Conservation (phyloP, 2,113 vertebrate genomes). For the Actinemys pallida region DNA sequence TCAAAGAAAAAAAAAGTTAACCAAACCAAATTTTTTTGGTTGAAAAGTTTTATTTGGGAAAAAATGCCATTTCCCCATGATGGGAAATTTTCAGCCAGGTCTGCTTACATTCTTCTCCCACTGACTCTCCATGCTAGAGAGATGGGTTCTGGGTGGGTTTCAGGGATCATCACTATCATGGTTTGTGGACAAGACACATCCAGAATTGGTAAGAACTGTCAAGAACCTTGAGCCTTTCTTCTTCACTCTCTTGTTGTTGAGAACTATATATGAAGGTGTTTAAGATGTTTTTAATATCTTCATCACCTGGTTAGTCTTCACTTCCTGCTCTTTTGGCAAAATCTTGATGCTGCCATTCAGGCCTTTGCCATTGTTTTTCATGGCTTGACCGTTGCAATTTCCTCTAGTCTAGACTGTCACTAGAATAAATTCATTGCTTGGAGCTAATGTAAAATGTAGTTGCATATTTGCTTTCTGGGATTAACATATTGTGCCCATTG, state of each 20-base stretch:
- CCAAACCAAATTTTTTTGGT: not conserved
- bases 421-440: not conserved
- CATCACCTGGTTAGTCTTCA: not conserved
- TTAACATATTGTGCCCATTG: not conserved
- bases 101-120: not conserved
- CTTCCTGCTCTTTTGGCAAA: not conserved
- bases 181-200: fast-evolving
- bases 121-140: not conserved
- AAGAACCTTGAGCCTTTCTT: not conserved
- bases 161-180: not conserved
- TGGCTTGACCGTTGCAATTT: not conserved
- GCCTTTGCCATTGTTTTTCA: not conserved
- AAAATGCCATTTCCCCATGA: not conserved
- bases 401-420: not conserved
- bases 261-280: not conserved
- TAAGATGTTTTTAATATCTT: fast-evolving
- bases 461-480: not conserved
- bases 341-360: not conserved
- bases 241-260: fast-evolving
- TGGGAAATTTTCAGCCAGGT: fast-evolving
- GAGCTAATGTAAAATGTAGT: not conserved
- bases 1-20: fast-evolving
- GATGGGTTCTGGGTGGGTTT: not conserved
- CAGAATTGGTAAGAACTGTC: not conserved
- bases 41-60: fast-evolving